These are phyloP conservation scores for Ataeniobius toweri DNA, from an alignment of 2,797 vertebrate genomes.

Conservation along the genomic window DNA sequence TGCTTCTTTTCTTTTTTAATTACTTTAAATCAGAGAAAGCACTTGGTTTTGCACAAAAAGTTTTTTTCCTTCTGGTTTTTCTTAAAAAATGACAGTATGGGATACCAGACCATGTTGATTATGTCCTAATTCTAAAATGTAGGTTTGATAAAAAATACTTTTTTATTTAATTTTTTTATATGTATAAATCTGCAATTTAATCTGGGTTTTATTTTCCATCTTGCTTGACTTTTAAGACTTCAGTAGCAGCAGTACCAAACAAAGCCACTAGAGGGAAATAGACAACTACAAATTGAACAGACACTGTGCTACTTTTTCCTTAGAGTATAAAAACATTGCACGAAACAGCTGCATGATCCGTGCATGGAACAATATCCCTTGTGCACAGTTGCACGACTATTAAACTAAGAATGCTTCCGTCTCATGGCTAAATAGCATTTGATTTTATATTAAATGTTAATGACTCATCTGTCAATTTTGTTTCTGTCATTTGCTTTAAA, in stretches of 20 bases:
- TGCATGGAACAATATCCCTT: not conserved
- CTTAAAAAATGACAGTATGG: not conserved
- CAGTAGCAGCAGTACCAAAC: conserved; percentile 5
- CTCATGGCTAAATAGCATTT: not conserved
- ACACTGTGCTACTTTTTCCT: too few species aligned
- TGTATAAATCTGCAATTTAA: too few species aligned
- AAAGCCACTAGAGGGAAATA: conserved; percentile 54
- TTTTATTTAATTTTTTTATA: not conserved
- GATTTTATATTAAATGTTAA: not conserved
- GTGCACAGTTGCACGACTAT: not conserved
- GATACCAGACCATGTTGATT: not conserved
- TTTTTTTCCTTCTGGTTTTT: not conserved
- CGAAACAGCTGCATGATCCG: too few species aligned
- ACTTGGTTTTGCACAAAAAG: not conserved
- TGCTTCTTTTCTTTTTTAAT: not conserved
- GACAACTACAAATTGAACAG: conserved; percentile 32
- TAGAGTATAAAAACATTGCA: not conserved
- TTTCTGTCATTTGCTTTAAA: too few species aligned
- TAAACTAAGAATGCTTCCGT: not conserved
- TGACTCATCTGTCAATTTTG: too few species aligned
- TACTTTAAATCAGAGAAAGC: not conserved
- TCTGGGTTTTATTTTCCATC: not conserved
- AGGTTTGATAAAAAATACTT: not conserved
- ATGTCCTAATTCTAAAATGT: not conserved
- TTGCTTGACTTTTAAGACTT: not conserved